Conservation (phyloP, 92 coral and sea anemone genomes). For the Zoanthus solanderi region DNA sequence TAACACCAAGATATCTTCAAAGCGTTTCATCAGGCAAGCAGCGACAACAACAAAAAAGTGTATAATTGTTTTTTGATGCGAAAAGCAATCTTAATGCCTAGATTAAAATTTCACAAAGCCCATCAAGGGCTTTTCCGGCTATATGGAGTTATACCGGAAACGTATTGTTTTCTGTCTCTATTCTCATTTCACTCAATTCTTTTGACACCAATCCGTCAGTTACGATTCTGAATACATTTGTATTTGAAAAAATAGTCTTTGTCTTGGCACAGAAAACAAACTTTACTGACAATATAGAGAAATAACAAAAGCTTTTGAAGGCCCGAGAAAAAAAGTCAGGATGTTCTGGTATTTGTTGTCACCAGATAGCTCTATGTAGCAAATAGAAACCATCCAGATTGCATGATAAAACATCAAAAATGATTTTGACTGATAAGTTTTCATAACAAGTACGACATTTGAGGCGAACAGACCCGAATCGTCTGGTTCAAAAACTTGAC, state of each 20-base stretch:
- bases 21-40: neutral
- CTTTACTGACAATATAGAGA: neutral
- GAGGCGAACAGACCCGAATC: neutral
- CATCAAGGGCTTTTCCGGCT: slow-evolving; percentile 33
- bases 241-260: neutral
- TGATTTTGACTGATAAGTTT: neutral
- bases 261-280: slow-evolving; percentile 16
- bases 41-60: neutral
- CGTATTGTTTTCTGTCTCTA: slow-evolving; percentile 2
- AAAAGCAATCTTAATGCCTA: neutral
- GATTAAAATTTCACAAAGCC: slow-evolving; percentile 12
- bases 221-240: neutral
- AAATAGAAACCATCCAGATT: neutral
- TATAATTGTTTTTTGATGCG: neutral
- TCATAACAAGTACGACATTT: neutral
- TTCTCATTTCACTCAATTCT: neutral
- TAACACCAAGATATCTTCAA: neutral
- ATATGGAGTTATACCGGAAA: slow-evolving; percentile 30
- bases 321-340: neutral
- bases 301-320: neutral
- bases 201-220: slow-evolving; percentile 1
- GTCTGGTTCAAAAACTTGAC: neutral
- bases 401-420: neutral
- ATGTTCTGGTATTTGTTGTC: slow-evolving; percentile 1
- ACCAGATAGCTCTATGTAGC: neutral